Base-by-base conservation (phyloP, 1,140 invertebrate genomes). In the Bathynomus jamesi region DNA sequence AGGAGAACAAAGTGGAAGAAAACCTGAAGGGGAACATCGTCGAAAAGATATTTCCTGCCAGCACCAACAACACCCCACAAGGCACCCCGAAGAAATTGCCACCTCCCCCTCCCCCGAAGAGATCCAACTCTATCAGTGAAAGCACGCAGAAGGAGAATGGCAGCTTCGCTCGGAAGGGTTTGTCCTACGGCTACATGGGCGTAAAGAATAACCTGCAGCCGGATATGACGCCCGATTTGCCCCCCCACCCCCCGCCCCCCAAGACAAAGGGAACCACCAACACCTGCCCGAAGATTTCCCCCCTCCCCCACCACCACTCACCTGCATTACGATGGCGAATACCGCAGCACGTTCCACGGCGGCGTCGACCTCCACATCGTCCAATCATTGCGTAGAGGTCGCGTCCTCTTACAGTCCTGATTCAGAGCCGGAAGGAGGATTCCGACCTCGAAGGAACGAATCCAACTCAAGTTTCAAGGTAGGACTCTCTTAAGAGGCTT, bases 401-500 rank as follows among this genome's bases (percentile, higher is more conserved):
- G 65, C 64, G 17, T 70, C 70, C 7, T 67, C 67, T 30, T 69
- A 61, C 46, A 32, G 68, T 21, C 25, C 70, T 21, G 65, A 72
- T 4, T 60, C 61, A 0, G 67, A 72, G 63, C 62, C 65, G 17
- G 27, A 30, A 8, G 46, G 28, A 13, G 68, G 67, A n/a, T 84
- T 88, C 77, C 89, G 89, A 78, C 88, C 80, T n/a, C 79, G 78
- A 87, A 83, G 90, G 70, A 91, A 90, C 74, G 90, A 90, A 30
- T 91, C 90, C 71, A 90, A 92, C 82, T 90, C 90, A 79, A 92
- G 90, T 85, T 92, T 92, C 84, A 92, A 93, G 88, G 90, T 91
- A 83, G 78, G 72, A 75, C 13, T 11, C 13, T 28, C 7, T 28
- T 30, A 28, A 61, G 4, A 4, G 30, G 5, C 62, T 53, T 13